A percentile compares a stretch with the other conserved stretches of the same genome.
phyloP scores from a whole-genome alignment of 2,113 vertebrate genomes.

The Antechinus stuartii region DNA sequence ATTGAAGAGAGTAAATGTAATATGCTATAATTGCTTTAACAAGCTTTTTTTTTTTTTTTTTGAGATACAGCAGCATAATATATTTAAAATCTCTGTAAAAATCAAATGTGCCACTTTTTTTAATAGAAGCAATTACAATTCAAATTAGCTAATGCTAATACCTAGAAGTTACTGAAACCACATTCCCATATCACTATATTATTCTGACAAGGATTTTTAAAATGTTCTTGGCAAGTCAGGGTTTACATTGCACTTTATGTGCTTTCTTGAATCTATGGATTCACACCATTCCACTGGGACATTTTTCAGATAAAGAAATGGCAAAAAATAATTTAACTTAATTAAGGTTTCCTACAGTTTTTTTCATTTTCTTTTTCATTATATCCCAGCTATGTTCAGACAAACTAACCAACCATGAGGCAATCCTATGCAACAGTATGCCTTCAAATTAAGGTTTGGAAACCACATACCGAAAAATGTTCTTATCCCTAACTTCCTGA shows the following conservation, averaged over 20 bases:
- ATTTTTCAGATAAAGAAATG: neutral
- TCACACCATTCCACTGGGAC: neutral
- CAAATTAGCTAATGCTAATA: neutral
- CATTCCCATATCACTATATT: neutral
- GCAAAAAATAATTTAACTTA: neutral
- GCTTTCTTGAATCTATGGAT: neutral
- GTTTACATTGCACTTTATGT: neutral
- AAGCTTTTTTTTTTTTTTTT: neutral
- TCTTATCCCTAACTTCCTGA: neutral
- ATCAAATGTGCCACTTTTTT: neutral
- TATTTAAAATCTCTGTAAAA: neutral
- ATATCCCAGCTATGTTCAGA: too few relatives aligned
- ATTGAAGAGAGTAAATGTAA: neutral
- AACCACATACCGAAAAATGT: neutral
- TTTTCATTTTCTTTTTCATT: too few relatives aligned
- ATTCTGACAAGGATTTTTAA: neutral
- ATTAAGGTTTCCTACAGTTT: neutral
- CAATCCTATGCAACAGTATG: neutral
- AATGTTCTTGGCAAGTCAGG: neutral
- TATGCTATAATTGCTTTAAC: neutral
- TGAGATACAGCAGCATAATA: neutral
- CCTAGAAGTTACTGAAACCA: neutral
- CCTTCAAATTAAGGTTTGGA: neutral
- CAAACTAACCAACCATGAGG: neutral
- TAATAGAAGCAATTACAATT: neutral